These are phyloP conservation scores for Lepidurus packardi DNA, from an alignment of 1,140 invertebrate genomes.

Conservation along the genomic window DNA sequence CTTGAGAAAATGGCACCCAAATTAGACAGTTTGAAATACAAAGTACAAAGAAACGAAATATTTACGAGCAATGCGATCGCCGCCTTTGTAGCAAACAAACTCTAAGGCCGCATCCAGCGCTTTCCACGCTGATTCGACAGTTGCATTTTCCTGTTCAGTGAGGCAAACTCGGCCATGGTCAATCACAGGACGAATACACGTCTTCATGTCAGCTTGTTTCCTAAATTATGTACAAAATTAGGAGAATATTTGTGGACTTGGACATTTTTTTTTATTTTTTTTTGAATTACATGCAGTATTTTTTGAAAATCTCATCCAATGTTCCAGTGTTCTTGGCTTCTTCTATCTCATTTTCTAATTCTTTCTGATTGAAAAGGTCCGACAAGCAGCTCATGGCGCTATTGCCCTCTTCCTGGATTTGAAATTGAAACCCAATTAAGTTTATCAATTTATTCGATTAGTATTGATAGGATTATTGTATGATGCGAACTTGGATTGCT, in stretches of 20 bases:
- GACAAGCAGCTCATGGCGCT: background rate
- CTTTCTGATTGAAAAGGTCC: conserved; percentile 4
- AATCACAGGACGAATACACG: conserved; percentile 57
- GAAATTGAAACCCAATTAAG: background rate
- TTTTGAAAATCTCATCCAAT: conserved; percentile 59
- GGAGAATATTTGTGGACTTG: background rate
- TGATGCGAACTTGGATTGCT: conserved; percentile 10
- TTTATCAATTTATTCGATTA: background rate
- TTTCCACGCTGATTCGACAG: conserved; percentile 54
- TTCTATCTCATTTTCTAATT: conserved; percentile 55
- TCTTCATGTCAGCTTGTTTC: conserved; percentile 53
- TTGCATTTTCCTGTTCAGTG: conserved; percentile 52
- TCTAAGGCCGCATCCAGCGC: conserved; percentile 58
- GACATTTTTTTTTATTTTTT: background rate
- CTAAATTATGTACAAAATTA: conserved; percentile 48
- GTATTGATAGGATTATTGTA: background rate
- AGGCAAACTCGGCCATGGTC: conserved; percentile 57
- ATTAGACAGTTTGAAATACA: no score
- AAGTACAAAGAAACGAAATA: no score
- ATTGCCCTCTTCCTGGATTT: background rate
- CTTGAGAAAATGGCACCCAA: conserved; percentile 54
- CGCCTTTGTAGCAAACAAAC: conserved; percentile 69
- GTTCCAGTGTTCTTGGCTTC: conserved; percentile 50
- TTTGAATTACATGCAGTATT: conserved; percentile 52
- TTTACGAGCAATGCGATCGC: conserved; percentile 70